phyloP scores from a whole-genome alignment of 2,113 vertebrate genomes.

The Thinocorus orbignyianus region DNA sequence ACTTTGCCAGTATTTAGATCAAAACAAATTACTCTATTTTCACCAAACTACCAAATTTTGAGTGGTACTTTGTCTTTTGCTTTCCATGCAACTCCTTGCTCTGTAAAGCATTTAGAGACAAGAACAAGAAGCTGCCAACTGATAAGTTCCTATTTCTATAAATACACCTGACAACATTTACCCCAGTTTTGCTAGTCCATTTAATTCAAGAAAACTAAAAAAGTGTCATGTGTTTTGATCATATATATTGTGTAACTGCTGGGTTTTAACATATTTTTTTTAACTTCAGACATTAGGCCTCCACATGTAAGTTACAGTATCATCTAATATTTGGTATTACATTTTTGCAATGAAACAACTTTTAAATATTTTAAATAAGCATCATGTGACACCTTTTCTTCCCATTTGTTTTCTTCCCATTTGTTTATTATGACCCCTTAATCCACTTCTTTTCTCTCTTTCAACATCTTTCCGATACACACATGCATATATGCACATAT shows the following conservation, averaged over 20 bases:
- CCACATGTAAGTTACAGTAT: not conserved
- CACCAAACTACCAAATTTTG: not conserved
- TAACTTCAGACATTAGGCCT: not conserved
- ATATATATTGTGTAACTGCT: not conserved
- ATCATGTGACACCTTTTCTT: not conserved
- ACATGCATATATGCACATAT: fast-evolving
- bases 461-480: not conserved
- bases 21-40: not conserved
- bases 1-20: not conserved
- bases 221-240: not conserved
- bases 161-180: not conserved
- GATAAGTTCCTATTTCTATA: not conserved
- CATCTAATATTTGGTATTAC: not conserved
- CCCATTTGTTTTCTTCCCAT: not conserved
- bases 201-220: not conserved
- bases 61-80: not conserved
- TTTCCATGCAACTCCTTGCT: not conserved
- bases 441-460: not conserved
- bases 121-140: not conserved
- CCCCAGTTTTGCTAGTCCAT: not conserved
- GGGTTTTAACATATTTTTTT: not conserved
- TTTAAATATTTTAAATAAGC: not conserved
- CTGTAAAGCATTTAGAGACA: not conserved
- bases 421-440: not conserved
- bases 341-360: not conserved